These are phyloP conservation scores for Zoanthus gigantus DNA, from an alignment of 92 coral and sea anemone genomes.

Conservation along the genomic window DNA sequence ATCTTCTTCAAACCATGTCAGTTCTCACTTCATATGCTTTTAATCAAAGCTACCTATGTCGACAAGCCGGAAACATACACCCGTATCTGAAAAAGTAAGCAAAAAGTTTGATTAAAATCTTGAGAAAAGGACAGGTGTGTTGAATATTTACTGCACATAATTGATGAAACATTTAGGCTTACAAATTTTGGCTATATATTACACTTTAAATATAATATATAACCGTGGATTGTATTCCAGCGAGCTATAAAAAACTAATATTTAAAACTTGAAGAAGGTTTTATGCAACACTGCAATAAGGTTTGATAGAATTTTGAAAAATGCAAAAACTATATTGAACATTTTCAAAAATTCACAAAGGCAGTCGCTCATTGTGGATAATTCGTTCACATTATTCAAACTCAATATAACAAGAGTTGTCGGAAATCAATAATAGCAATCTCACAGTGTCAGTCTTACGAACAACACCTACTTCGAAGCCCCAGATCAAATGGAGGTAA, in stretches of 20 bases:
- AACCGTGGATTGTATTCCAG: not conserved
- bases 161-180: slow-evolving; percentile 21
- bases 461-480: not conserved
- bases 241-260: no score
- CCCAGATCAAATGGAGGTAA: not conserved
- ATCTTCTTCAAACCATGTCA: not conserved
- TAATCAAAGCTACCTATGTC: not conserved
- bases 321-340: not conserved
- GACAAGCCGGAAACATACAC: slow-evolving; percentile 6
- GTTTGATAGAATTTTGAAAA: not conserved
- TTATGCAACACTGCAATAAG: not conserved
- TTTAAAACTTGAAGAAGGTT: not conserved
- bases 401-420: not conserved
- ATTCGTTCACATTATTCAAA: not conserved
- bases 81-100: not conserved
- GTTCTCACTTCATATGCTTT: not conserved
- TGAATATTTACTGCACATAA: not conserved
- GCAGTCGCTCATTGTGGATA: not conserved
- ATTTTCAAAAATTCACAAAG: not conserved
- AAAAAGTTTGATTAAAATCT: slow-evolving; percentile 5
- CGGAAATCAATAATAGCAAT: not conserved
- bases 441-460: not conserved
- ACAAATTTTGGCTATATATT: not conserved
- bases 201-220: not conserved
- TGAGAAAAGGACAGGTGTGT: slow-evolving; percentile 5